Base-by-base conservation (phyloP, 1,140 invertebrate genomes). In the Drosophila rufa region DNA sequence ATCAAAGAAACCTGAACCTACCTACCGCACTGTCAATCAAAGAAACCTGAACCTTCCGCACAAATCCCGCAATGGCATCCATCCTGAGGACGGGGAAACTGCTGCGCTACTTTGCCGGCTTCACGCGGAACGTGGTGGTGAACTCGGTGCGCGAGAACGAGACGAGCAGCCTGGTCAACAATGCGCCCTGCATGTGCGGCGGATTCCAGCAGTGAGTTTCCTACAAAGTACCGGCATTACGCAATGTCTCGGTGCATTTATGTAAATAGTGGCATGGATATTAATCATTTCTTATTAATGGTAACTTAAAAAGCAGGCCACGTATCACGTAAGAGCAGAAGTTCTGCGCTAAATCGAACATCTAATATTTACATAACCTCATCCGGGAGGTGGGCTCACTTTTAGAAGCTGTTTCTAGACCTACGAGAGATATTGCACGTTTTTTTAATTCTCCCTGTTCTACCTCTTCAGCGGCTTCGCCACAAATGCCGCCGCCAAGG, bases 41-140 rank as follows among this genome's bases (percentile, higher is more conserved):
- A 22, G 19, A 19, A 19, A 19, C 0, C 19, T 19, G 19, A 0
- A 19, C 19, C n/a, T n/a, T n/a, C n/a, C 59, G 33, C 55, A 47
- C 53, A 66, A 69, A 55, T 25, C 17, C 25, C 27, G 65, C 57
- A 48, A 96, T 95, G 95, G 95, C 94, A 78, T 94, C 95, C 75
- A 94, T 96, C 76, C 91, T 96, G 80, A 93, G 95, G 74, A 95
- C 95, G 64, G 95, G 95, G 22, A 96, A 96, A 93, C 95, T 96
- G 93, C 94, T 95, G 43, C 93, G 95, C 76, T 95, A 95, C 93
- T 95, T 96, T 80, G 95, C 95, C 64, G 95, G 95, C 87, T 95
- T 95, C 75, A 95, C 95, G 33, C 93, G 95, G 76, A 96, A 95
- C 82, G 93, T 96, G 48, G 94, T 95, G 51, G 92, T 95, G 43